Evolutionary conservation across 2,113 vertebrate genomes (phyloP).

Genomic region (Naja naja): DNA sequence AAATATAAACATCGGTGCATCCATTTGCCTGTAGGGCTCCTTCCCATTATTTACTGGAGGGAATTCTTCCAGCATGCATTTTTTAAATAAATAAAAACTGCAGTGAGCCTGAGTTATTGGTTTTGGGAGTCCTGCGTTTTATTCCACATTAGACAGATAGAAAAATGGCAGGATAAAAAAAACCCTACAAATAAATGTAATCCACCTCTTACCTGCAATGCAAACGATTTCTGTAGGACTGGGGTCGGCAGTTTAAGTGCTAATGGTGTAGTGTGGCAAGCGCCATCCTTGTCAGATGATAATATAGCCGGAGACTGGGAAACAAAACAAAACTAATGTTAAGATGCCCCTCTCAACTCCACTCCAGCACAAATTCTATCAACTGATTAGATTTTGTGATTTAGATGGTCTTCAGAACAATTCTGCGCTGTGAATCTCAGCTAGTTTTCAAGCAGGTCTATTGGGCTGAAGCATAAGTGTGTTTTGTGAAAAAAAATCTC

Average conservation of each 20-base stretch:
- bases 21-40: no score
- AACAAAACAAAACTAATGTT: not conserved
- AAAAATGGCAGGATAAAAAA: not conserved
- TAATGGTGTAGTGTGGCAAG: slow-evolving; percentile 74
- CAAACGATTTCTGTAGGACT: slow-evolving; percentile 84
- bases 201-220: slow-evolving; percentile 78
- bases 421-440: not conserved
- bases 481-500: not conserved
- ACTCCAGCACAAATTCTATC: not conserved
- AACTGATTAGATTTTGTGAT: not conserved
- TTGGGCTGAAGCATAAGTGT: not conserved
- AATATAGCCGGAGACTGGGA: slow-evolving; percentile 76
- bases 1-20: no score
- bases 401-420: not conserved
- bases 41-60: no score
- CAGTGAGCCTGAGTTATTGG: no score
- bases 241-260: slow-evolving; percentile 86
- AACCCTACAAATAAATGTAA: not conserved
- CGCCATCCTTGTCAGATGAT: slow-evolving; percentile 79
- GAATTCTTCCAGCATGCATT: no score
- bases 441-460: not conserved
- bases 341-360: not conserved
- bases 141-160: not conserved
- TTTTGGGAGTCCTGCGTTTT: no score
- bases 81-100: no score